Evolutionary conservation across 1,140 invertebrate species (phyloP).

Genomic region (Gonatopus flavifemur): DNA sequence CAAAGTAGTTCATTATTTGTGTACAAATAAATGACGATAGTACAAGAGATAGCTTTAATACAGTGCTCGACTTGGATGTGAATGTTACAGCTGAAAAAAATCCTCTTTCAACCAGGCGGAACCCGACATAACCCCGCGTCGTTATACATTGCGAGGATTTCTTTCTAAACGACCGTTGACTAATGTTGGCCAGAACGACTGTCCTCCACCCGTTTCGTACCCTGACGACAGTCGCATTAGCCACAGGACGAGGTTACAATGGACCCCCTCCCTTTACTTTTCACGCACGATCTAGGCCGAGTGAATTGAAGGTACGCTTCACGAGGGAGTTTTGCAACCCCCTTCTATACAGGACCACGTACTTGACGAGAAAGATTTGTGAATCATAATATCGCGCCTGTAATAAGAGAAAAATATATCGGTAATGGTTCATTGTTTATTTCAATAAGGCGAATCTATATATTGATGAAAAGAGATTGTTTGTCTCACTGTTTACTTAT

Average conservation of each 20-base stretch:
- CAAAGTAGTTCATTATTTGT: background rate
- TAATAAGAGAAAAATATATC: conserved; percentile 23
- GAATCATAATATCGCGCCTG: conserved; percentile 24
- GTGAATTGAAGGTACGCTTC: background rate
- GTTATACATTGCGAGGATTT: conserved; percentile 34
- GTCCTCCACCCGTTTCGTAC: conserved; percentile 22
- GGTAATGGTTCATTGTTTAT: too few relatives aligned
- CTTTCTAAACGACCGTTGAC: conserved; percentile 36
- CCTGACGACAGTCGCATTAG: conserved; percentile 39
- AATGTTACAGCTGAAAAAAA: conserved; percentile 36
- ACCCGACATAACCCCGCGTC: conserved; percentile 16
- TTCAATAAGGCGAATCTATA: too few relatives aligned
- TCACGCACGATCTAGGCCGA: conserved; percentile 31
- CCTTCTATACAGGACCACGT: conserved; percentile 20
- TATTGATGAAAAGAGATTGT: too few relatives aligned
- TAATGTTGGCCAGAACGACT: conserved; percentile 27
- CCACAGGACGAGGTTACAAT: conserved; percentile 40
- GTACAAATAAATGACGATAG: too few relatives aligned
- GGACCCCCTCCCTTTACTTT: conserved; percentile 41
- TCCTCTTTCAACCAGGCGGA: conserved; percentile 25
- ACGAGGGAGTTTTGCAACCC: conserved; percentile 11
- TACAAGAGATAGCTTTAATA: too few relatives aligned
- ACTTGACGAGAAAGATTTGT: conserved; percentile 30
- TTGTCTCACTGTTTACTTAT: too few relatives aligned
- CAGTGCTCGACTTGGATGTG: conserved; percentile 29